phyloP scores from a whole-genome alignment of 2,888 invertebrate species.

The Pseudoips prasinana region DNA sequence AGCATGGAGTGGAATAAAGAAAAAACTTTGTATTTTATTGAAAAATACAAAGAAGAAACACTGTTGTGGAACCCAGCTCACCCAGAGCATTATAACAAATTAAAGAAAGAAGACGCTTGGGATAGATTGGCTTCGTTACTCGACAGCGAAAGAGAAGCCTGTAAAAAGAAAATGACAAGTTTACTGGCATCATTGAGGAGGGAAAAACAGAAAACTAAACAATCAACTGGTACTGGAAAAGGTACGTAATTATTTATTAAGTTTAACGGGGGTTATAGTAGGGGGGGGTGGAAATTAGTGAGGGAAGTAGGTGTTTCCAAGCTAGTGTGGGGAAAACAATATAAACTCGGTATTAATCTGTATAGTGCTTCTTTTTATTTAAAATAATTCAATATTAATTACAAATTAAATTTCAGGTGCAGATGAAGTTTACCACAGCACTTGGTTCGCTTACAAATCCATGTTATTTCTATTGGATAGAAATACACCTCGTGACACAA shows the following conservation, averaged over 20 bases:
- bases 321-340: too few relatives aligned
- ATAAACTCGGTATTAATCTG: too few relatives aligned
- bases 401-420: slow-evolving; percentile 22
- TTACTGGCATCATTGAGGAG: slow-evolving; percentile 24
- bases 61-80: slow-evolving; percentile 27
- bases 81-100: slow-evolving; percentile 28
- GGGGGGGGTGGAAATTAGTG: too few relatives aligned
- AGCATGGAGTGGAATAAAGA: slow-evolving; percentile 27
- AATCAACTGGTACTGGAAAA: slow-evolving; percentile 26
- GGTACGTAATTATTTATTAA: slow-evolving; percentile 10
- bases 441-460: slow-evolving; percentile 14
- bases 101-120: slow-evolving; percentile 32
- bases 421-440: slow-evolving; percentile 18
- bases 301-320: too few relatives aligned
- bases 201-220: slow-evolving; percentile 24
- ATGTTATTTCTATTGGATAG: slow-evolving; percentile 25
- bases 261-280: slow-evolving; percentile 1
- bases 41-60: slow-evolving; percentile 27
- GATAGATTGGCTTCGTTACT: slow-evolving; percentile 16
- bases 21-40: slow-evolving; percentile 25
- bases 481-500: slow-evolving; percentile 19
- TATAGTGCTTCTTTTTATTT: neutral
- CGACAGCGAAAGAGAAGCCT: slow-evolving; percentile 15
- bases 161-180: slow-evolving; percentile 24
- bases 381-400: slow-evolving; percentile 3